Evolutionary conservation across 1,140 invertebrate genomes (phyloP).

Genomic region (Cydia amplana): DNA sequence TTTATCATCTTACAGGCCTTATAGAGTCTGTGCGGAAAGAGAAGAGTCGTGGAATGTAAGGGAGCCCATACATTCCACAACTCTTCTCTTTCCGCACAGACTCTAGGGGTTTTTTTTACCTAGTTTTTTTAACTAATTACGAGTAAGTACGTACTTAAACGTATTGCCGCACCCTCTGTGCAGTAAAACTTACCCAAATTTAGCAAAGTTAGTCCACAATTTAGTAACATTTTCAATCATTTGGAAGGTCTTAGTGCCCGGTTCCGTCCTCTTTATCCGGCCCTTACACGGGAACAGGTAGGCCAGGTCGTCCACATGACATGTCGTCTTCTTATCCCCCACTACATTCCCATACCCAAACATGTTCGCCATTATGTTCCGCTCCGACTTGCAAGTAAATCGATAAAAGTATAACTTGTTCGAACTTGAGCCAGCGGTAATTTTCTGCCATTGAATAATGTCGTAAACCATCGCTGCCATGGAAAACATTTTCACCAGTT

Average conservation of each 20-base stretch:
- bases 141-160: no score
- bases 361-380: constrained; percentile 38
- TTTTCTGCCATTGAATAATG: constrained; percentile 41
- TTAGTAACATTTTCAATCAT: constrained; percentile 44
- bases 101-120: no score
- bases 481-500: constrained; percentile 35
- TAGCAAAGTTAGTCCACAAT: constrained; percentile 57
- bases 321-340: constrained; percentile 34
- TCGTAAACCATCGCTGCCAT: constrained; percentile 36
- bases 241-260: constrained; percentile 38
- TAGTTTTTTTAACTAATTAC: no score
- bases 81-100: no score
- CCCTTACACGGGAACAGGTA: constrained; percentile 47
- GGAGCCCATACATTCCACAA: no score
- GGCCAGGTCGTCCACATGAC: constrained; percentile 48
- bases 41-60: no score
- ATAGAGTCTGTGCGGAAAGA: no score
- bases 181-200: constrained; percentile 47
- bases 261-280: constrained; percentile 38
- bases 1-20: no score
- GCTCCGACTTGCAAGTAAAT: constrained; percentile 45
- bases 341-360: constrained; percentile 35
- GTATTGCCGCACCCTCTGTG: no score
- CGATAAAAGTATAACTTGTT: constrained; percentile 47
- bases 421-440: constrained; percentile 34